Evolutionary conservation across 2,888 invertebrate species (phyloP).

Genomic region (Cantharis lateralis): DNA sequence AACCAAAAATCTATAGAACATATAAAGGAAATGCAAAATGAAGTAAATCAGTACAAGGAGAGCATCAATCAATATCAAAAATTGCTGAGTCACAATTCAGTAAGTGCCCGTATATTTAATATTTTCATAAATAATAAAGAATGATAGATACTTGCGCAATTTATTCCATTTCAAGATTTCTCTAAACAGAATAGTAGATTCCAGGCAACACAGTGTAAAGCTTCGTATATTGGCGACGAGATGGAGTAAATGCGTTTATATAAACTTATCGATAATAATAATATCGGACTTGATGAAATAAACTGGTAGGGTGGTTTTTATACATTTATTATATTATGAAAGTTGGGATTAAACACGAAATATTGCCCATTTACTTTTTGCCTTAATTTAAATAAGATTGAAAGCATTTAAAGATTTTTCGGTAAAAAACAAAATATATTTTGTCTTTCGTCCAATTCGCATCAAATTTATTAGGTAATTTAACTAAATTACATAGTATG

Average conservation of each 20-base stretch:
- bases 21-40: constrained; percentile 35
- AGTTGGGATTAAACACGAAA: neutral
- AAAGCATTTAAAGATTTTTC: neutral
- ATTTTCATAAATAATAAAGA: too few relatives aligned
- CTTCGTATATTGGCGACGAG: neutral
- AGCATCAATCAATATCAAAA: constrained; percentile 36
- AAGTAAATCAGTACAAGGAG: constrained; percentile 37
- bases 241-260: neutral
- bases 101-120: constrained; percentile 6
- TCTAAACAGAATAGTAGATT: neutral
- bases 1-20: constrained; percentile 35
- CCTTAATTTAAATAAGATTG: neutral
- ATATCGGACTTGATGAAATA: neutral
- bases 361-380: neutral
- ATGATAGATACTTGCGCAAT: too few relatives aligned
- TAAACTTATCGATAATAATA: neutral
- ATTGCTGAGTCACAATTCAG: constrained; percentile 36
- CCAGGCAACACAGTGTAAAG: neutral
- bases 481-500: neutral
- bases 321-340: neutral
- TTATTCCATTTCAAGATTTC: neutral
- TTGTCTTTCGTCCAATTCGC: neutral
- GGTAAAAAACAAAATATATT: too few relatives aligned
- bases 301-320: neutral
- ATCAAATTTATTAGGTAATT: neutral